Conservation (phyloP, 2,797 vertebrate genomes). For the Cetoscarus ocellatus region DNA sequence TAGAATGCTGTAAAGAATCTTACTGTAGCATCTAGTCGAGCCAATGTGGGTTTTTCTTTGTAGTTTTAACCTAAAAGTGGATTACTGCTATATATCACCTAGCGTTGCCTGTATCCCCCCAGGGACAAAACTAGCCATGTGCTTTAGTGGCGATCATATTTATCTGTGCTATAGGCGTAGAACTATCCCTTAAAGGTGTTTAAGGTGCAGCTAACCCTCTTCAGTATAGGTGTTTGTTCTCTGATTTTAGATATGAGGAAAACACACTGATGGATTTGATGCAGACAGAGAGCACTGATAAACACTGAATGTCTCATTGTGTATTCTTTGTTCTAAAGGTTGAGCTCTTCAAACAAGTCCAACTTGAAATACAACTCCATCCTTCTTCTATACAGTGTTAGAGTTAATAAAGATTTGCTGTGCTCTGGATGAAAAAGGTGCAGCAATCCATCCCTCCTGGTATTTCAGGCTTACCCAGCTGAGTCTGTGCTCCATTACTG, state of each 20-base stretch:
- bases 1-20: no score
- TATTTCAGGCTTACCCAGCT: not conserved
- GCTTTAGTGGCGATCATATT: no score
- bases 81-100: no score
- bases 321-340: slow-evolving; percentile 8
- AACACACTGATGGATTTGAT: not conserved
- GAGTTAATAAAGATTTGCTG: not conserved
- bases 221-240: not conserved
- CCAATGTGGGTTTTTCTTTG: no score
- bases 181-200: no score
- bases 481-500: not conserved
- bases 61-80: no score
- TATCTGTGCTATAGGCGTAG: no score
- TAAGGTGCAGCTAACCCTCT: not conserved
- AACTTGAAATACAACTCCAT: slow-evolving; percentile 42
- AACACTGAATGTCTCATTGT: not conserved
- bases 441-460: not conserved
- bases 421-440: not conserved
- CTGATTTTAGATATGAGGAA: not conserved
- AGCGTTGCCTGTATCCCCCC: no score
- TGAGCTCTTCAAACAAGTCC: slow-evolving; percentile 1
- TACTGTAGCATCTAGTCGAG: no score
- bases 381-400: not conserved
- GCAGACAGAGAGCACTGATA: not conserved
- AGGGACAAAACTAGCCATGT: no score